A percentile compares a stretch with the other conserved stretches of the same genome.
Conservation (phyloP, 2,797 vertebrate genomes). For the Otolemur crassicaudatus region DNA sequence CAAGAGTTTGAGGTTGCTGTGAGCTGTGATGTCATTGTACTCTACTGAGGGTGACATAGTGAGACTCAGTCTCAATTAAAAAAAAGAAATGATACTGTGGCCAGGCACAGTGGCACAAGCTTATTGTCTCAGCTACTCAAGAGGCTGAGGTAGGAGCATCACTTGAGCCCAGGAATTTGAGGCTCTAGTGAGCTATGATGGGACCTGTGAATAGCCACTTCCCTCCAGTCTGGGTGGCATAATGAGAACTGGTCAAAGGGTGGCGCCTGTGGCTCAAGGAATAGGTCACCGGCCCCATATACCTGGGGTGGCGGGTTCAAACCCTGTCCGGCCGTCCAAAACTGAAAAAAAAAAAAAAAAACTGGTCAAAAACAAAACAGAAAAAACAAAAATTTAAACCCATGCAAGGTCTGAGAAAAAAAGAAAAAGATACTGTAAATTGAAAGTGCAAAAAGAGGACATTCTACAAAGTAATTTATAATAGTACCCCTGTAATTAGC, state of each 20-base stretch:
- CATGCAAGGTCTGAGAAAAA: not conserved
- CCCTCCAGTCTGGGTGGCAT: not conserved
- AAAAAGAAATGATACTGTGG: slow-evolving; percentile 1
- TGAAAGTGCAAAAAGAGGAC: not conserved
- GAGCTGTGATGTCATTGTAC: too few species aligned
- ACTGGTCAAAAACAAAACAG: not conserved
- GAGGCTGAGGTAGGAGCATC: not conserved
- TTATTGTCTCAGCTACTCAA: not conserved
- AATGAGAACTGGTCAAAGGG: not conserved
- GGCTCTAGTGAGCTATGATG: not conserved
- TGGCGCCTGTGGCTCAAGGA: too few species aligned
- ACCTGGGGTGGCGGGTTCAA: too few species aligned
- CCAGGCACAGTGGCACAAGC: not conserved
- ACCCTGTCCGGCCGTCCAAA: too few species aligned
- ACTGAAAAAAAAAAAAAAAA: too few species aligned
- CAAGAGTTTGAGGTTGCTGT: too few species aligned
- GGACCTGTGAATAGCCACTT: not conserved
- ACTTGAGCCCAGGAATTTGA: not conserved
- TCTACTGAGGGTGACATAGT: too few species aligned
- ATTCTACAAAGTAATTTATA: not conserved
- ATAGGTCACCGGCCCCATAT: too few species aligned
- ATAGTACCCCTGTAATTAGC: not conserved
- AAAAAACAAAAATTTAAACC: not conserved
- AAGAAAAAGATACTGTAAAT: not conserved
- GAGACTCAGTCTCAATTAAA: too few species aligned